These are phyloP conservation scores for Meloidogyne chitwoodi DNA, from an alignment of 1,140 invertebrate genomes.

Conservation along the genomic window DNA sequence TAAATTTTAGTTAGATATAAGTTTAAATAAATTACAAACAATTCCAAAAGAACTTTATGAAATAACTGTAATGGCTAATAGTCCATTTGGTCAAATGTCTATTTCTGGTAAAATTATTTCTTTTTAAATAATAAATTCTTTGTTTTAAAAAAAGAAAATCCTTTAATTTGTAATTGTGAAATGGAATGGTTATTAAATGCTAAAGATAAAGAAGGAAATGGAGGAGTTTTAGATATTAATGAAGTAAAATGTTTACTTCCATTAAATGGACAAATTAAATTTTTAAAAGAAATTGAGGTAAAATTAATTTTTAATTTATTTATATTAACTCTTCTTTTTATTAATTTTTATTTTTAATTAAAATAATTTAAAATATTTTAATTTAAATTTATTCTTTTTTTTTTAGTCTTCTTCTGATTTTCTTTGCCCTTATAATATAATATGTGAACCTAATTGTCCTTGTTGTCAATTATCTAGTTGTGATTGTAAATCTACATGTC, in stretches of 20 bases:
- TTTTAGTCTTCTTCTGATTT: constrained; percentile 26
- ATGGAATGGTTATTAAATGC: constrained; percentile 43
- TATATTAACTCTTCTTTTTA: too few species aligned
- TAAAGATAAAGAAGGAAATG: neutral
- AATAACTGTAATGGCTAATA: constrained; percentile 5
- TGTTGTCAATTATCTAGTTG: constrained; percentile 53
- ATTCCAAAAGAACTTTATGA: constrained; percentile 30
- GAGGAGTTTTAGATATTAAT: constrained; percentile 25
- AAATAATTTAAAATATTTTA: too few species aligned
- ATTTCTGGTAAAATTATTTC: constrained; percentile 4
- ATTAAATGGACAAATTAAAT: constrained; percentile 16
- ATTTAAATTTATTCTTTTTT: neutral
- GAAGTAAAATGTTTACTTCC: constrained; percentile 36
- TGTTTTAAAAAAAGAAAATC: too few species aligned
- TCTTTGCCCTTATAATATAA: constrained; percentile 33
- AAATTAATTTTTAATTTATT: too few species aligned
- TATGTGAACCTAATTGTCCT: constrained; percentile 49
- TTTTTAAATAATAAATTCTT: too few species aligned
- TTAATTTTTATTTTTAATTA: too few species aligned
- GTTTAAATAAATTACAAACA: constrained; percentile 40
- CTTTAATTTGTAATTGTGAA: constrained; percentile 48
- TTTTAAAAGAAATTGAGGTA: neutral
- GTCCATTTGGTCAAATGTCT: constrained; percentile 20
- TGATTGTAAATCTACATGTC: constrained; percentile 54
- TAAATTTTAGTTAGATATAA: constrained; percentile 34